phyloP scores from a whole-genome alignment of 1,140 invertebrate genomes.

The Branchinecta lindahli region DNA sequence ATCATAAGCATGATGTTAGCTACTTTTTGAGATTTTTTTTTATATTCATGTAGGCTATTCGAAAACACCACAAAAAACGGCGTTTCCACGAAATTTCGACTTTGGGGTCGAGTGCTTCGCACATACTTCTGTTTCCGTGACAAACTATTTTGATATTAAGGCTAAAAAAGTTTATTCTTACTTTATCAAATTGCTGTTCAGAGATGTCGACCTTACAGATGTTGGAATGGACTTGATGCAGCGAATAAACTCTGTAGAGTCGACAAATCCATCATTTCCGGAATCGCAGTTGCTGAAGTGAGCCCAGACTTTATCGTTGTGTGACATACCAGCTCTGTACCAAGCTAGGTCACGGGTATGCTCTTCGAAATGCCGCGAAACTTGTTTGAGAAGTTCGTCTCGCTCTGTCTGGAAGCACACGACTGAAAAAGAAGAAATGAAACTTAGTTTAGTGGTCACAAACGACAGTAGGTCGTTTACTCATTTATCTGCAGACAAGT shows the following conservation, averaged over 20 bases:
- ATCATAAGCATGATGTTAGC: too few species aligned
- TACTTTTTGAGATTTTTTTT: too few species aligned
- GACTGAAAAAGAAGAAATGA: slow-evolving; percentile 20
- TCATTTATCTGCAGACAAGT: too few species aligned
- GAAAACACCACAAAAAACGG: too few species aligned
- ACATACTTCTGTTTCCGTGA: too few species aligned
- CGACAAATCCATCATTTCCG: slow-evolving; percentile 24
- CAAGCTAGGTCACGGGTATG: slow-evolving; percentile 21
- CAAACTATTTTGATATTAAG: too few species aligned
- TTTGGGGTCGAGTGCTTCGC: too few species aligned
- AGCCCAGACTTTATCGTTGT: slow-evolving; percentile 23
- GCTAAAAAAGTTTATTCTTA: neutral
- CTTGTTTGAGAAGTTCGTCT: slow-evolving; percentile 23
- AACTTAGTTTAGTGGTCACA: neutral
- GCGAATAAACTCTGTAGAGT: slow-evolving; percentile 25
- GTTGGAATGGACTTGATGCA: slow-evolving; percentile 23
- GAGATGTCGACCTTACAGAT: slow-evolving; percentile 11
- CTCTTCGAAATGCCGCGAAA: slow-evolving; percentile 23
- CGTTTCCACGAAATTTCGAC: too few species aligned
- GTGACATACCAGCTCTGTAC: slow-evolving; percentile 24
- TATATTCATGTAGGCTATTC: too few species aligned
- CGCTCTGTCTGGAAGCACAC: slow-evolving; percentile 26
- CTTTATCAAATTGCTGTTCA: slow-evolving; percentile 19
- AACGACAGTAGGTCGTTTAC: too few species aligned
- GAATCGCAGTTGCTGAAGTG: slow-evolving; percentile 26